Conservation (phyloP, 2,113 vertebrate genomes). For the Neolamprologus fasciatus region DNA sequence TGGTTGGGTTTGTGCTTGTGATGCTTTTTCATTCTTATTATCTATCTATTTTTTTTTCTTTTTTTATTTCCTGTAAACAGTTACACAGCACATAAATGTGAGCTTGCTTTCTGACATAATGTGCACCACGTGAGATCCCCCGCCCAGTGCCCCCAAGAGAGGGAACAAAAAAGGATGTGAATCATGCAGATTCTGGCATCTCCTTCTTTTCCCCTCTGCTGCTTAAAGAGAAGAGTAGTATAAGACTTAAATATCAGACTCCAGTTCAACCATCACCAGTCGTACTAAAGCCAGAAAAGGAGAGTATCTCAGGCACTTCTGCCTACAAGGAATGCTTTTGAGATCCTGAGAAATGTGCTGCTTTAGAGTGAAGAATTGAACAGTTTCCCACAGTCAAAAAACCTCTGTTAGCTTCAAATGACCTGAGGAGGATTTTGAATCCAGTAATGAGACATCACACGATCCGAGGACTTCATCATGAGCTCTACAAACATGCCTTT, state of each 20-base stretch:
- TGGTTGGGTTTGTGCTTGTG: slow-evolving; percentile 23
- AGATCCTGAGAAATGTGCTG: background rate
- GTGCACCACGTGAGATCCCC: background rate
- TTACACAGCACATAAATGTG: slow-evolving; percentile 16
- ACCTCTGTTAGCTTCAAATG: background rate
- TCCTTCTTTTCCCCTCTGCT: background rate
- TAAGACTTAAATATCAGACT: slow-evolving; percentile 22
- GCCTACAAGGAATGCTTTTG: background rate
- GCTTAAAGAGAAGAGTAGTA: slow-evolving; percentile 24
- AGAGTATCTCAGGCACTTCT: background rate
- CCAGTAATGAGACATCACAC: background rate
- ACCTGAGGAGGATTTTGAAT: background rate
- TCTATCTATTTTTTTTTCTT: background rate
- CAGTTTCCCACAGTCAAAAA: background rate
- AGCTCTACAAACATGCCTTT: background rate
- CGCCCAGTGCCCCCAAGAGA: background rate
- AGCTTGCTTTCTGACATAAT: slow-evolving; percentile 27
- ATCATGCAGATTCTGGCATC: background rate
- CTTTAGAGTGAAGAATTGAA: background rate
- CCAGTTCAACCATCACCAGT: slow-evolving; percentile 16
- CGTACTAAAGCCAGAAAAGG: background rate
- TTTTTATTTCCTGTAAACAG: background rate
- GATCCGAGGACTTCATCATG: background rate
- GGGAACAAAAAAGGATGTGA: background rate
- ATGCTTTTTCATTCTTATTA: background rate